phyloP scores from a whole-genome alignment of 2,888 invertebrate species.

The Endotricha flammealis region DNA sequence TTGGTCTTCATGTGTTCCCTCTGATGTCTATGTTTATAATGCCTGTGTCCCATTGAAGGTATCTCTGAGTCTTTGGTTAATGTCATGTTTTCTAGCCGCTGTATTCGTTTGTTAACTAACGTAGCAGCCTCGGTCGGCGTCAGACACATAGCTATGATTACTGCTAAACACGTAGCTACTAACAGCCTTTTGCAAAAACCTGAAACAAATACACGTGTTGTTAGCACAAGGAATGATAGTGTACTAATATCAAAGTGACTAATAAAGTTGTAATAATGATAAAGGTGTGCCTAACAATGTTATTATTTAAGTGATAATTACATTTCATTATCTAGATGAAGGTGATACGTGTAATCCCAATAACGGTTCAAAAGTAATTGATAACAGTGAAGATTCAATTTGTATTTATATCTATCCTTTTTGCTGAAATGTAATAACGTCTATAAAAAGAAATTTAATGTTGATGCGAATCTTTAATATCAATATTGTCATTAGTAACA shows the following conservation, averaged over 20 bases:
- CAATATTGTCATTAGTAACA: too few relatives aligned
- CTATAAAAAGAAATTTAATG: too few relatives aligned
- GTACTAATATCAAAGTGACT: neutral
- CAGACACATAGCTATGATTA: constrained; percentile 64
- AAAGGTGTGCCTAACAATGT: too few relatives aligned
- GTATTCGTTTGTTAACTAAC: constrained; percentile 50
- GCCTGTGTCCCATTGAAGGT: constrained; percentile 21
- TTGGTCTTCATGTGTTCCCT: constrained; percentile 41
- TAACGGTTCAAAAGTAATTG: constrained; percentile 3
- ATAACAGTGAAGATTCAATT: neutral
- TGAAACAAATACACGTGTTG: constrained; percentile 45
- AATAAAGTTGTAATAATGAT: neutral
- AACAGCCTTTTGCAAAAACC: constrained; percentile 76
- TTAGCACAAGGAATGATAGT: constrained; percentile 9
- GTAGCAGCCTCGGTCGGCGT: constrained; percentile 55
- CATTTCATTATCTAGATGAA: constrained; percentile 5
- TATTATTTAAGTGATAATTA: neutral
- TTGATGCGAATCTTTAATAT: too few relatives aligned
- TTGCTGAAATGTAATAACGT: neutral
- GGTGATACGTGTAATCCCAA: constrained; percentile 6
- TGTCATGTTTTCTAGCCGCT: constrained; percentile 36
- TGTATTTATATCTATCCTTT: neutral
- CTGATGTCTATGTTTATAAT: constrained; percentile 35
- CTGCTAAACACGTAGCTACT: constrained; percentile 66
- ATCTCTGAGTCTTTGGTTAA: constrained; percentile 39